Conservation (phyloP, 2,888 invertebrate species). For the Orchestes rusci region DNA sequence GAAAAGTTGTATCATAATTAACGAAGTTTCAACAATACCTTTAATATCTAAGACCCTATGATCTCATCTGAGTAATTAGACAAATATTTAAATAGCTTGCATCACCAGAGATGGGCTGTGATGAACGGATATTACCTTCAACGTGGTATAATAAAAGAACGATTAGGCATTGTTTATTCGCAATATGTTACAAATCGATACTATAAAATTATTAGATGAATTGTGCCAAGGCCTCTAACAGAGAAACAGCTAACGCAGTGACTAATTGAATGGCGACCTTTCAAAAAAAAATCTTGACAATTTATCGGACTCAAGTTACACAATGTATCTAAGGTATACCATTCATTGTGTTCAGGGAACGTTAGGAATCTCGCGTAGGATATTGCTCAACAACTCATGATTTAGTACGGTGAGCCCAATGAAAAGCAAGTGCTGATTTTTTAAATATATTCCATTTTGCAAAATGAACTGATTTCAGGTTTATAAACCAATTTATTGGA, state of each 20-base stretch:
- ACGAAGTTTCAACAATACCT: too few relatives aligned
- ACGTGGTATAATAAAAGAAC: conserved; percentile 13
- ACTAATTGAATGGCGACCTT: conserved; percentile 27
- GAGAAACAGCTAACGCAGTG: conserved; percentile 21
- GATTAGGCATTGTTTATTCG: conserved; percentile 20
- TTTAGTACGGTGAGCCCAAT: too few relatives aligned
- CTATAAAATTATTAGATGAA: conserved; percentile 22
- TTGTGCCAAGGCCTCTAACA: conserved; percentile 26
- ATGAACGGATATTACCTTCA: too few relatives aligned
- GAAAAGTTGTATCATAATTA: too few relatives aligned
- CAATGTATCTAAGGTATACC: conserved; percentile 17
- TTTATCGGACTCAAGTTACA: conserved; percentile 20
- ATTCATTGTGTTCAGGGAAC: conserved; percentile 20
- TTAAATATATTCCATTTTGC: too few relatives aligned
- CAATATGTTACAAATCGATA: conserved; percentile 17
- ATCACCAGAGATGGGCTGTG: too few relatives aligned
- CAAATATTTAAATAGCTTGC: too few relatives aligned
- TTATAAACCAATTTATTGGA: too few relatives aligned
- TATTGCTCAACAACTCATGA: conserved; percentile 8
- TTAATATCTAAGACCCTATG: too few relatives aligned
- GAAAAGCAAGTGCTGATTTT: too few relatives aligned
- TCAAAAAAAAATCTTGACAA: conserved; percentile 23
- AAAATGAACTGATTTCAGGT: too few relatives aligned
- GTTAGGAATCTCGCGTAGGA: conserved; percentile 19
- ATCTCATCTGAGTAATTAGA: too few relatives aligned